Evolutionary conservation across 2,888 invertebrate species (phyloP).

Genomic region (Sarcophaga rosellei): DNA sequence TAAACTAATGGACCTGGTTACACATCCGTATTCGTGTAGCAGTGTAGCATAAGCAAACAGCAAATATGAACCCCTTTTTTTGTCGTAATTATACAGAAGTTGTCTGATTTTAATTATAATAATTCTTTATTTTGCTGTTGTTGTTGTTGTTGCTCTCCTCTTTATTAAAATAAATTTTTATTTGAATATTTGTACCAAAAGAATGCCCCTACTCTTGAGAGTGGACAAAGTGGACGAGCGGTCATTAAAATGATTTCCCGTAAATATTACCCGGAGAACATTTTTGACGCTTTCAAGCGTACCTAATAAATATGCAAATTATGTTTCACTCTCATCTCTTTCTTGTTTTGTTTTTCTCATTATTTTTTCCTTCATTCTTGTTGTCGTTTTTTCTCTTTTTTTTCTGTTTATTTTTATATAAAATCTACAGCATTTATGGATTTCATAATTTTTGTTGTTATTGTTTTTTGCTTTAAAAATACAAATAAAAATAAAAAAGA

Average conservation of each 20-base stretch:
- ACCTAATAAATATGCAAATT: constrained; percentile 73
- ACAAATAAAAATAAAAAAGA: neutral
- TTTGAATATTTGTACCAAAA: constrained; percentile 6
- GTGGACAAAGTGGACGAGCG: neutral
- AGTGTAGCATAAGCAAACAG: too few species aligned
- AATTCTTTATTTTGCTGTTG: constrained; percentile 54
- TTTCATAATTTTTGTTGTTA: too few species aligned
- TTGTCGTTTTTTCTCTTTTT: too few species aligned
- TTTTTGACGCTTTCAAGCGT: constrained; percentile 59
- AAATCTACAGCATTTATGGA: constrained; percentile 20
- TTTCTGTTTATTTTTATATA: neutral
- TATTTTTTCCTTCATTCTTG: constrained; percentile 7
- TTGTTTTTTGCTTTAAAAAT: neutral
- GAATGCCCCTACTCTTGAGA: too few species aligned
- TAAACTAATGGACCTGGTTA: neutral
- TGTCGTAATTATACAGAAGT: constrained; percentile 74
- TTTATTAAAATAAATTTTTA: constrained; percentile 24
- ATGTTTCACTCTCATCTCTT: neutral
- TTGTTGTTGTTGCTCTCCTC: constrained; percentile 6
- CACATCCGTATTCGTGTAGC: too few species aligned
- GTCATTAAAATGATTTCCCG: constrained; percentile 40
- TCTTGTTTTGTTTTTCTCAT: constrained; percentile 35
- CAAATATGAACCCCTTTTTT: constrained; percentile 38
- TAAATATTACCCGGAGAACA: constrained; percentile 51
- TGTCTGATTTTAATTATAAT: constrained; percentile 77